Base-by-base conservation (phyloP, 2,888 invertebrate species). In the Eutolmus rufibarbis region DNA sequence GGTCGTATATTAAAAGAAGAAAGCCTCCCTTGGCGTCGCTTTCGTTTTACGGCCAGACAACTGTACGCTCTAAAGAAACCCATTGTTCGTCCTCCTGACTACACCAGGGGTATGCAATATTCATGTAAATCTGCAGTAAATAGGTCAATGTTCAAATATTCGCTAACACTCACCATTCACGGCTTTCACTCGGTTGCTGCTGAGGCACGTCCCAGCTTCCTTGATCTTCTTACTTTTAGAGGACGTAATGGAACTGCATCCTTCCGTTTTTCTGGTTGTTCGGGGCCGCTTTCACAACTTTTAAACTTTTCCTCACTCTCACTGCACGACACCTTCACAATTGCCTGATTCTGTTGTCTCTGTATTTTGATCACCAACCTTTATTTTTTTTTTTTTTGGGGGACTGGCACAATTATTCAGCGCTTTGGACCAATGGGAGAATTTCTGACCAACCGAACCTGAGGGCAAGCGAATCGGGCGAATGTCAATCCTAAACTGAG, bases 401-500 rank as follows among this genome's bases (percentile, higher is more conserved):
- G 34, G 7, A 76, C 37, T 37, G 76, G 76, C 37, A 76, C n/a
- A 40, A 23, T 40, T 37, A 28, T 51, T 8, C 46, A 56, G 31
- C 81, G 51, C 56, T 28, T 51, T 51, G 81, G 19, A 82, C 16
- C 66, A 57, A 37, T 82, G 23, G 34, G 34, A 57, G 37, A 31
- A 66, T 31, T 51, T 46, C 16, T 46, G 12, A 34, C n/a, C 14
- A 56, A 31, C 56, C 31, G 28, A 37, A 66, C 56, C 82, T 23
- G 5, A 19, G 43, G 43, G 8, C 51, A n/a, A 79, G 51, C 76
- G 78, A 78, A 19, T 78, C 78, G 40, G 43, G 23, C 56, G 56
- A 81, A 81, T 34, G 82, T 82, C 82, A 82, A 46, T 34, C 56
- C 37, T 57, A 31, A 51, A 82, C 82, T 82, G 82, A 82, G 82